A percentile compares a stretch with the other conserved stretches of the same genome.
phyloP scores from a whole-genome alignment of 1,140 invertebrate genomes.

The Pollicipes pollicipes region DNA sequence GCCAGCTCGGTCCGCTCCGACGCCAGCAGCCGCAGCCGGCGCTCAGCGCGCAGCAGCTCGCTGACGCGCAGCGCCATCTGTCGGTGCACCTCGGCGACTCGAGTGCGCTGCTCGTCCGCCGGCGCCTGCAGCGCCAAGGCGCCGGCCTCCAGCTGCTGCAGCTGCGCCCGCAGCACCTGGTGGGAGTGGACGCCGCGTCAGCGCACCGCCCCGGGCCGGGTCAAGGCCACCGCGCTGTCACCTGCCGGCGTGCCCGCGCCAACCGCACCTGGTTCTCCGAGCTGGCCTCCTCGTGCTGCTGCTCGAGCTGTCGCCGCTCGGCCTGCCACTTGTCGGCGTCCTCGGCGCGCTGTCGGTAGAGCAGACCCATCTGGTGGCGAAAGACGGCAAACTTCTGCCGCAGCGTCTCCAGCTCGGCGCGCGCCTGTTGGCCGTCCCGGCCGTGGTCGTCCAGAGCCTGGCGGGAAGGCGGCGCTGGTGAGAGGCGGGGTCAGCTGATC shows the following conservation, averaged over 20 bases:
- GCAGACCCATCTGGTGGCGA: constrained; percentile 10
- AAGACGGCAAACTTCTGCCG: neutral
- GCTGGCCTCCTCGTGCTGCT: neutral
- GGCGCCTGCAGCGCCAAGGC: too few species aligned
- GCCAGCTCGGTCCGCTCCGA: neutral
- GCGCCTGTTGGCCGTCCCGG: neutral
- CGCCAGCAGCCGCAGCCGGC: neutral
- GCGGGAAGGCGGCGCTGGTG: too few species aligned
- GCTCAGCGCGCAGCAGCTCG: neutral
- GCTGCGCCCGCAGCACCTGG: neutral
- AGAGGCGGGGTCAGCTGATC: too few species aligned
- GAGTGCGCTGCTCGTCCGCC: neutral
- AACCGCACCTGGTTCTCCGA: neutral
- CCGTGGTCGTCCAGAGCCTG: neutral
- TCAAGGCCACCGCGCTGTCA: too few species aligned
- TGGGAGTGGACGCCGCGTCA: too few species aligned
- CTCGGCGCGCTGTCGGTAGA: constrained; percentile 11
- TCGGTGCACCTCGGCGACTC: neutral
- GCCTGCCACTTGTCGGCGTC: constrained; percentile 3
- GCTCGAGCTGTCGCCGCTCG: neutral
- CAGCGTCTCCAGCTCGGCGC: constrained; percentile 7
- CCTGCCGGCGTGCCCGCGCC: too few species aligned
- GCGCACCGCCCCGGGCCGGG: too few species aligned
- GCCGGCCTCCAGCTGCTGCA: neutral
- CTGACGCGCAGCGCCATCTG: neutral